phyloP scores from a whole-genome alignment of 2,113 vertebrate species.

The Heterocephalus glaber region DNA sequence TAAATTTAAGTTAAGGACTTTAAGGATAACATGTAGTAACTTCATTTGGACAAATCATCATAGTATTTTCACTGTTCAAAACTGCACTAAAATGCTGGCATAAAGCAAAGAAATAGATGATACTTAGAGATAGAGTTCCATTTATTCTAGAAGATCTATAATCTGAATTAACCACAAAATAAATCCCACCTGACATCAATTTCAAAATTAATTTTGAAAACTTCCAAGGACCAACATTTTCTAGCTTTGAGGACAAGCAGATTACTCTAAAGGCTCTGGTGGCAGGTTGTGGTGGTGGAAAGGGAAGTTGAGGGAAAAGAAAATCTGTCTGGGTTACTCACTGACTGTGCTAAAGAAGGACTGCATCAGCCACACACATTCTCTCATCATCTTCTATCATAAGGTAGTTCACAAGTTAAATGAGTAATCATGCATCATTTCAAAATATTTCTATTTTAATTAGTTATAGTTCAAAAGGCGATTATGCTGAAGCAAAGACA shows the following conservation, averaged over 20 bases:
- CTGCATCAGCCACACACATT: background rate
- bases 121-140: background rate
- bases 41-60: conserved; percentile 17
- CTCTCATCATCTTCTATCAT: background rate
- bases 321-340: too few relatives aligned
- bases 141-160: conserved; percentile 8
- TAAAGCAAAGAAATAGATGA: background rate
- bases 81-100: background rate
- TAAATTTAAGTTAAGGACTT: conserved; percentile 55
- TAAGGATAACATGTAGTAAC: background rate
- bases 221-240: background rate
- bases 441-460: background rate
- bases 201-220: conserved; percentile 20
- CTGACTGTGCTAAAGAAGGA: background rate
- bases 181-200: conserved; percentile 22
- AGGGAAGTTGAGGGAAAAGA: background rate
- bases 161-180: conserved; percentile 7
- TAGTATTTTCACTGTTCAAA: conserved; percentile 9
- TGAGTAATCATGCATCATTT: background rate
- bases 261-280: background rate
- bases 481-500: background rate
- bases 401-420: background rate
- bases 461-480: conserved; percentile 7
- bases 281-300: background rate
- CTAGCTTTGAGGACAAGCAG: background rate